Evolutionary conservation across 2,888 invertebrate genomes (phyloP), one percentile per base, ranked within the genome.

Genomic region (Spilarctia lutea): DNA sequence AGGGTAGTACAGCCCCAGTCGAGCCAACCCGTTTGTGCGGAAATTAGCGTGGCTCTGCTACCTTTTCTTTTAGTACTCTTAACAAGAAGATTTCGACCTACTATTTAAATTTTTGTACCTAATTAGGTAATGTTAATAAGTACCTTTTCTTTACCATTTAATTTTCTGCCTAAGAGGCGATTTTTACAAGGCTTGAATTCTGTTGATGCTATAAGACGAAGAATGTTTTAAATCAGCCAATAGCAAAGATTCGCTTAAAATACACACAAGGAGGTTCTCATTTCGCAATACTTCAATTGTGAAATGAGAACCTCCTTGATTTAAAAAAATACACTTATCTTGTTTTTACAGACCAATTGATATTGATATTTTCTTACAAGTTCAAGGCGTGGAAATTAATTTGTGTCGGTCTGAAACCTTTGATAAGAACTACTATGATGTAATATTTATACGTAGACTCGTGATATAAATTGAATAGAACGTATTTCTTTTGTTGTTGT

Each of bases 351-450:
- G 16, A 63, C 60, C 27, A 63, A 82, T 73, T 67, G 33, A 35
- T 24, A 73, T 63, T 63, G 68, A 72, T 82, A 73, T 77, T 75
- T 79, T 74, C 67, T 82, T 81, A 79, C 74, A 79, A 75, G 76
- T 75, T 75, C 76, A 74, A 70, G 72, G 68, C 80, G 68, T 68
- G 69, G 27, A 70, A 81, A 73, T 81, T 27, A 35, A 75, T 83
- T 83, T 56, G 73, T 71, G 71, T 70, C 67, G 74, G 79, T 69
- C 65, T 27, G 68, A 52, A 68, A 68, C 8, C 42, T 45, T 20
- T 65, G 76, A 76, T 78, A 81, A 75, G 72, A 63, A 76, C 48
- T 4, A 56, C 27, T 73, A 70, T 83, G 72, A 77, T 68, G 75
- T 76, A 68, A 83, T n/a, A n/a, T 70, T 42, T 65, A 52, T 60